Evolutionary conservation across 2,888 invertebrate species (phyloP).

Genomic region (Apotomis capreana): DNA sequence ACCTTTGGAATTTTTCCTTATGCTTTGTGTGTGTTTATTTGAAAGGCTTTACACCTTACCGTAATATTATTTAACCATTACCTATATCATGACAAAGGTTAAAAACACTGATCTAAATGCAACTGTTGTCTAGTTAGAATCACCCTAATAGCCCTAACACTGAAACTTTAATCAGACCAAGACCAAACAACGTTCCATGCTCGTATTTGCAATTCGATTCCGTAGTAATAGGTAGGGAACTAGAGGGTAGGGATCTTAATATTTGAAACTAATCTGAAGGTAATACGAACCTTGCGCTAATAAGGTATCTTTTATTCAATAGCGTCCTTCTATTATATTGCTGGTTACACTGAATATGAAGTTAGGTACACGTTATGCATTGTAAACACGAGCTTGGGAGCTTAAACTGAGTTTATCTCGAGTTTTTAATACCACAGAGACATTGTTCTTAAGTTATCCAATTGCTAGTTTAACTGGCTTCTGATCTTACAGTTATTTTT

Average conservation of each 20-base stretch:
- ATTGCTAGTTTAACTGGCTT: neutral
- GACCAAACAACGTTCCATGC: too few relatives aligned
- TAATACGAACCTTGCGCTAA: constrained; percentile 6
- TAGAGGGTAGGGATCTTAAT: constrained; percentile 10
- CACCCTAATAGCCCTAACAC: too few relatives aligned
- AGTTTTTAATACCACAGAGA: neutral
- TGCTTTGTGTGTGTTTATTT: too few relatives aligned
- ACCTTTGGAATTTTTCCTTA: too few relatives aligned
- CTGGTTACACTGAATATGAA: neutral
- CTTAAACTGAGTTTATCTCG: neutral
- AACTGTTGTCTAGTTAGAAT: neutral
- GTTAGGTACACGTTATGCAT: neutral
- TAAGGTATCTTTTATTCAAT: neutral
- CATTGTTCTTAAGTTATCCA: neutral
- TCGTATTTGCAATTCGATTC: constrained; percentile 1
- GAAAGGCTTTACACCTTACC: too few relatives aligned
- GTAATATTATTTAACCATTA: too few relatives aligned
- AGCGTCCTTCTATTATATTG: neutral
- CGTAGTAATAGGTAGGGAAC: neutral
- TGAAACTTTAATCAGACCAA: too few relatives aligned
- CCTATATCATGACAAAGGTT: too few relatives aligned
- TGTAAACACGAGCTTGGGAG: neutral
- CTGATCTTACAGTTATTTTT: neutral
- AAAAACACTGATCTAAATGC: too few relatives aligned
- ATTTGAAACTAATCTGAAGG: constrained; percentile 17